These are phyloP conservation scores for Silurus lanzhouensis DNA, from an alignment of 2,797 vertebrate species.

Conservation along the genomic window DNA sequence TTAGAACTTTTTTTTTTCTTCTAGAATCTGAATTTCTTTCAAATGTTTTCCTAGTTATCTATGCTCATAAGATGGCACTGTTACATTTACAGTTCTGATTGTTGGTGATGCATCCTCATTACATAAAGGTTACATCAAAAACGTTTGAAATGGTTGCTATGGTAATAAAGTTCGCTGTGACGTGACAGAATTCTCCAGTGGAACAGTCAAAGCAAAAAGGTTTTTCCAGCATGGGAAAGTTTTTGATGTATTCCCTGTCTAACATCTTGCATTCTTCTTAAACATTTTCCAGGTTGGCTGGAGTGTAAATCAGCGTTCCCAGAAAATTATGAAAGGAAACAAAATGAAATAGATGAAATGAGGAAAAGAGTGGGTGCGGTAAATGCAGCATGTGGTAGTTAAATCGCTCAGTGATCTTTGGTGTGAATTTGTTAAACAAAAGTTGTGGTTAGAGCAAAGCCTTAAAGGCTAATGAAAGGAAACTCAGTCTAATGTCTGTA, in stretches of 20 bases:
- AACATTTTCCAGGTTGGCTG: no score
- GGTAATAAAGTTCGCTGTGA: not conserved
- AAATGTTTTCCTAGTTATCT: no score
- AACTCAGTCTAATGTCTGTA: slow-evolving; percentile 18
- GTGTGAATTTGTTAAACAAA: slow-evolving; percentile 5
- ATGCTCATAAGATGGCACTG: no score
- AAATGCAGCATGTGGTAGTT: not conserved
- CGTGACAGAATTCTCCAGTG: not conserved
- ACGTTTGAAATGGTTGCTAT: not conserved
- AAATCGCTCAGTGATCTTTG: not conserved
- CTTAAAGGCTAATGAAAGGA: slow-evolving; percentile 2
- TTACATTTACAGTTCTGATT: not conserved
- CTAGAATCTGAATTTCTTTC: no score
- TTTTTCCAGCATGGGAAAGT: not conserved
- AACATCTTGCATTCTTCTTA: no score
- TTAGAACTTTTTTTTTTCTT: no score
- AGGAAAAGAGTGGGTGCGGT: not conserved
- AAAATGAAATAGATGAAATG: not conserved
- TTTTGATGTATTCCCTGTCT: not conserved
- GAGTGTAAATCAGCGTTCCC: not conserved
- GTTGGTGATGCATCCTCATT: no score
- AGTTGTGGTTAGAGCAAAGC: not conserved
- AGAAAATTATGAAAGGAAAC: not conserved
- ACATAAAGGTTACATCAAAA: not conserved
- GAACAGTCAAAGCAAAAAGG: not conserved